These are phyloP conservation scores for Phyllotreta cruciferae DNA, from an alignment of 2,888 invertebrate genomes.

Conservation along the genomic window DNA sequence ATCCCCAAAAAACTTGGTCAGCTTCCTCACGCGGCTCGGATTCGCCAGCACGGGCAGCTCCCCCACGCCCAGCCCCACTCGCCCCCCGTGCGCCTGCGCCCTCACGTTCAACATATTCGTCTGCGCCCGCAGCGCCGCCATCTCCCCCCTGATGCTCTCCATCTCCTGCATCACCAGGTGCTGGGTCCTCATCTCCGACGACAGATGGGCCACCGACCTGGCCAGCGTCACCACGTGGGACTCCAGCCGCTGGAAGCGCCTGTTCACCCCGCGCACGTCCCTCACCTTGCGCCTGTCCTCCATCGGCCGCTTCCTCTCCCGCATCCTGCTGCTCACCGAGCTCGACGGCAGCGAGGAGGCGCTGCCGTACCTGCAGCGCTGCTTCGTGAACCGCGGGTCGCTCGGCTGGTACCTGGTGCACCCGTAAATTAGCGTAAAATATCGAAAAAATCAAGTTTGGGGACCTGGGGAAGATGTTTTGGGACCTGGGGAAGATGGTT, in stretches of 20 bases:
- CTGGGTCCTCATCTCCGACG: conserved; percentile 90
- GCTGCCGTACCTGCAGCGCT: conserved; percentile 82
- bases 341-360: conserved; percentile 85
- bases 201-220: conserved; percentile 87
- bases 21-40: conserved; percentile 84
- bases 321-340: conserved; percentile 78
- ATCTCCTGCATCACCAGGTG: conserved; percentile 90
- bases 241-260: conserved; percentile 82
- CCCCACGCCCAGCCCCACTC: conserved; percentile 60
- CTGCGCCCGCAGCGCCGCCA: conserved; percentile 77
- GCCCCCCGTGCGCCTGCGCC: conserved; percentile 69
- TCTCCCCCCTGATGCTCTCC: conserved; percentile 84
- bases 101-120: conserved; percentile 68
- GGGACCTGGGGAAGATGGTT: too few relatives aligned
- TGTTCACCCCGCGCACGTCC: conserved; percentile 78
- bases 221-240: conserved; percentile 91
- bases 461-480: too few relatives aligned
- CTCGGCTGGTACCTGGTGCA: conserved; percentile 65
- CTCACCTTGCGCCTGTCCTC: conserved; percentile 78
- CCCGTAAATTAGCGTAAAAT: too few relatives aligned
- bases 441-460: too few relatives aligned
- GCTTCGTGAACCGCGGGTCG: conserved; percentile 59
- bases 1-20: conserved; percentile 93
- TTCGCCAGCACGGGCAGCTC: conserved; percentile 81
- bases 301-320: conserved; percentile 72